phyloP scores from a whole-genome alignment of 2,113 vertebrate genomes.

The Phaetusa simplex region DNA sequence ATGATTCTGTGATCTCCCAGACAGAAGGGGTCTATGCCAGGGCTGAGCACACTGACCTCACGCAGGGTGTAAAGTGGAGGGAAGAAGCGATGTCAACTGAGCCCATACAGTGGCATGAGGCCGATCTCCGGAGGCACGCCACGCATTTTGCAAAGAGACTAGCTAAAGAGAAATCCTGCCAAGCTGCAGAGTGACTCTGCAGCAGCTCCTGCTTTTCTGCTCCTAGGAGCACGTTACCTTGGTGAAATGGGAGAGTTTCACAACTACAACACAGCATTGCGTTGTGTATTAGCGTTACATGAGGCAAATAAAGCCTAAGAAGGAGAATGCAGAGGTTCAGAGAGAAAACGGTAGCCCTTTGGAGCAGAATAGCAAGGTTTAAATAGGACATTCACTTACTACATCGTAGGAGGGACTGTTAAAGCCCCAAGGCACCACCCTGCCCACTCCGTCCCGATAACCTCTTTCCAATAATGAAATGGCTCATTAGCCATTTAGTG shows the following conservation, averaged over 20 bases:
- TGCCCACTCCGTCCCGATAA: neutral
- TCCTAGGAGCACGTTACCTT: neutral
- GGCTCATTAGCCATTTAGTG: neutral
- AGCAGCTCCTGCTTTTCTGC: neutral
- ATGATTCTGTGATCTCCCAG: neutral
- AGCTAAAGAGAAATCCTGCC: neutral
- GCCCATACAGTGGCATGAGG: neutral
- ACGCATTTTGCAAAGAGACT: neutral
- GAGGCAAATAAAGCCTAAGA: neutral
- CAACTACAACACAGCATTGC: fast-evolving
- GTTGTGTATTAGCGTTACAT: neutral
- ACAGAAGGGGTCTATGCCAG: neutral
- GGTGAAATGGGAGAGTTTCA: neutral
- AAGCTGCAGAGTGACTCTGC: neutral
- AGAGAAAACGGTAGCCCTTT: neutral
- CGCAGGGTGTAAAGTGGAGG: neutral
- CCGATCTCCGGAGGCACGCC: fast-evolving
- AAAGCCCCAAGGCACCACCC: neutral
- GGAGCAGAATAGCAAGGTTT: neutral
- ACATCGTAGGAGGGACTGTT: neutral
- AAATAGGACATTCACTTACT: neutral
- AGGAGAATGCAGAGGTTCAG: neutral
- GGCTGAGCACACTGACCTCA: neutral
- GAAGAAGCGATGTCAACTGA: neutral
- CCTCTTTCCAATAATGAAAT: neutral